Percentiles rank a stretch among this genome's conserved stretches.
These are phyloP conservation scores for Falco punctatus DNA, from an alignment of 2,113 vertebrate species.

Conservation along the genomic window DNA sequence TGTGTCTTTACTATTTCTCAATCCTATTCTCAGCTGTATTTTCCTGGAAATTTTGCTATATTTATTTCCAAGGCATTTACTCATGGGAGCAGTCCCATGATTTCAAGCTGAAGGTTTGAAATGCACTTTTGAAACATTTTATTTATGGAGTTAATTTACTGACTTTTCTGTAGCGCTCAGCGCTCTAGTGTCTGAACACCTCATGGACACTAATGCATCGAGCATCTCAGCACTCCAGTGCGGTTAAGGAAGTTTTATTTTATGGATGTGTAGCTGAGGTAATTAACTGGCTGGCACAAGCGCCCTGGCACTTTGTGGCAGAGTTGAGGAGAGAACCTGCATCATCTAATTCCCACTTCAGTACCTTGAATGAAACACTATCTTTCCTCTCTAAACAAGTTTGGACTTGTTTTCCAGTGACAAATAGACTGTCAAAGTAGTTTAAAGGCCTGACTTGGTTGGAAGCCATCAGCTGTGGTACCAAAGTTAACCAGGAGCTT, in stretches of 20 bases:
- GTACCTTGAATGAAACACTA: neutral
- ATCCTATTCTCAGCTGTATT: neutral
- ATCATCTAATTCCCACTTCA: neutral
- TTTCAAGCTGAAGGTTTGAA: neutral
- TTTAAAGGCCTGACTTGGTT: slow-evolving; percentile 43
- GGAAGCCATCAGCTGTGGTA: neutral
- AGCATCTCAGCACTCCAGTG: neutral
- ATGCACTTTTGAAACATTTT: slow-evolving; percentile 27
- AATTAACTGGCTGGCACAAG: neutral
- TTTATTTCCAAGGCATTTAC: slow-evolving; percentile 9
- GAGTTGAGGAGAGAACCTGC: neutral
- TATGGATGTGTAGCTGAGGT: neutral
- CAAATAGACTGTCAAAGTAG: slow-evolving; percentile 23
- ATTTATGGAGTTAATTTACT: slow-evolving; percentile 40
- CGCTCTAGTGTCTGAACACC: neutral
- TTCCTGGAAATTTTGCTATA: slow-evolving; percentile 16
- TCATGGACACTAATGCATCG: rapidly evolving
- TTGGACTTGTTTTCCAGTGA: slow-evolving; percentile 27
- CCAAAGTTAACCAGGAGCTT: neutral
- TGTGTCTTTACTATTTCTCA: neutral
- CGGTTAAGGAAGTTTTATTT: neutral
- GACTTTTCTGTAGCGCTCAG: neutral
- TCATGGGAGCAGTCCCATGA: neutral
- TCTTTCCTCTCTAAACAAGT: neutral
- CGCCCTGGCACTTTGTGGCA: neutral